Evolutionary conservation across 2,888 invertebrate genomes (phyloP).

Genomic region (Agapostemon virescens): DNA sequence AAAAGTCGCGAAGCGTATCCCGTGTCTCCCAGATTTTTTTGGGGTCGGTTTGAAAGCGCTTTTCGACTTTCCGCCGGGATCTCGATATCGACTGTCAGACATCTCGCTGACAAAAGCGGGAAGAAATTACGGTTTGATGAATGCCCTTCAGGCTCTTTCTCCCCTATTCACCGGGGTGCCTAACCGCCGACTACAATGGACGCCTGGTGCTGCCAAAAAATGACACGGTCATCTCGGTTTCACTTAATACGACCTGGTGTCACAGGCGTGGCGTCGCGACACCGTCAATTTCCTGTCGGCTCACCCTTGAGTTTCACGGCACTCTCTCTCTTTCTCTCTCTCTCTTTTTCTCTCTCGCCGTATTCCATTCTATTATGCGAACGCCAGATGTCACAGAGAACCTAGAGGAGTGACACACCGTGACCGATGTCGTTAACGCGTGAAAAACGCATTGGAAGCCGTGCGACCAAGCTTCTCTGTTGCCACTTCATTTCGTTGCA

Average conservation of each 20-base stretch:
- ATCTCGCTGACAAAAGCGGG: conserved; percentile 56
- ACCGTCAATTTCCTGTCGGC: conserved; percentile 64
- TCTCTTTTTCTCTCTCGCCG: neutral
- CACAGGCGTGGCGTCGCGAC: conserved; percentile 37
- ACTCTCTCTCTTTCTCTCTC: conserved; percentile 19
- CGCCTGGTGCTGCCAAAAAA: conserved; percentile 63
- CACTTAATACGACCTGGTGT: conserved; percentile 67
- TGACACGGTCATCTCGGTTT: conserved; percentile 74
- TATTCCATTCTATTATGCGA: conserved; percentile 67
- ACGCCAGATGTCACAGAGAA: conserved; percentile 72
- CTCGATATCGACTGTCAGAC: conserved; percentile 37
- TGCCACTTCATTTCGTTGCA: conserved; percentile 20
- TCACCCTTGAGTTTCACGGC: conserved; percentile 42
- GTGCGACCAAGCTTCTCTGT: neutral
- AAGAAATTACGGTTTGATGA: conserved; percentile 62
- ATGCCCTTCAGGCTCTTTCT: conserved; percentile 40
- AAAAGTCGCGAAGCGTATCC: neutral
- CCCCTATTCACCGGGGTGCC: conserved; percentile 13
- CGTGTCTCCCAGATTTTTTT: neutral
- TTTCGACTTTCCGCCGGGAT: conserved; percentile 49
- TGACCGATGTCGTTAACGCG: conserved; percentile 72
- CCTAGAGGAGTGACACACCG: conserved; percentile 67
- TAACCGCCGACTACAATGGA: conserved; percentile 53
- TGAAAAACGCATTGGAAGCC: conserved; percentile 69
- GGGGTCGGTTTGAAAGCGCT: conserved; percentile 22